Evolutionary conservation across 2,888 invertebrate genomes (phyloP).

Genomic region (Hirtodrosophila trivittata): DNA sequence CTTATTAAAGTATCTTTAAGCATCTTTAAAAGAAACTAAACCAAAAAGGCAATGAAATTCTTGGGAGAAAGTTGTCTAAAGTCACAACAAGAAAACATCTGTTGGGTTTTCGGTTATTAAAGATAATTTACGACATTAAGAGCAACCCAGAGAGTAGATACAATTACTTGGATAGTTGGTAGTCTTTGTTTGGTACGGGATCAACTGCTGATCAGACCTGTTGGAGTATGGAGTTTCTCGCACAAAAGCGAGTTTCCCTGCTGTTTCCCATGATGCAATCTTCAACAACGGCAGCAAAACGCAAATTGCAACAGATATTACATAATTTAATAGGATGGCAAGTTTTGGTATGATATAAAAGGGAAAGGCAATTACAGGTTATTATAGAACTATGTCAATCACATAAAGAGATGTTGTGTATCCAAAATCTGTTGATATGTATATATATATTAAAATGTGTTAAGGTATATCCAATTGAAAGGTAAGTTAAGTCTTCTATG

Average conservation of each 20-base stretch:
- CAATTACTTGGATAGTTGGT: not conserved
- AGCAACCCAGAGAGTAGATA: constrained; percentile 8
- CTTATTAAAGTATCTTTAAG: too few relatives aligned
- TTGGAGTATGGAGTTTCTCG: constrained; percentile 3
- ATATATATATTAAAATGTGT: too few relatives aligned
- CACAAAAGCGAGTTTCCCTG: too few relatives aligned
- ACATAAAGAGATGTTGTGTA: too few relatives aligned
- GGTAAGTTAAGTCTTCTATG: too few relatives aligned
- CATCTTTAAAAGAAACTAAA: too few relatives aligned
- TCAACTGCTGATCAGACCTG: constrained; percentile 10
- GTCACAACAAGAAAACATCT: constrained; percentile 8
- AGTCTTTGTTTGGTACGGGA: too few relatives aligned
- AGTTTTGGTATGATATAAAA: constrained; percentile 2
- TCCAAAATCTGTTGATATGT: too few relatives aligned
- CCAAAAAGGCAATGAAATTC: constrained; percentile 8
- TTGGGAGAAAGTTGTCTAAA: constrained; percentile 40
- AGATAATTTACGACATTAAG: constrained; percentile 40
- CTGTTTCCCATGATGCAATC: too few relatives aligned
- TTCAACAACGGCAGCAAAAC: constrained; percentile 4
- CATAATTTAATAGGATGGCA: constrained; percentile 15
- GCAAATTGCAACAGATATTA: constrained; percentile 27
- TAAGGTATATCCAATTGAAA: too few relatives aligned
- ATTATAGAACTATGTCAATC: too few relatives aligned
- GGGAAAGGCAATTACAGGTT: constrained; percentile 11
- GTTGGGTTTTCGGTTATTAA: constrained; percentile 15